Evolutionary conservation across 2,797 vertebrate species (phyloP), one percentile per base, ranked within the genome.

Genomic region (Urocyon cinereoargenteus): DNA sequence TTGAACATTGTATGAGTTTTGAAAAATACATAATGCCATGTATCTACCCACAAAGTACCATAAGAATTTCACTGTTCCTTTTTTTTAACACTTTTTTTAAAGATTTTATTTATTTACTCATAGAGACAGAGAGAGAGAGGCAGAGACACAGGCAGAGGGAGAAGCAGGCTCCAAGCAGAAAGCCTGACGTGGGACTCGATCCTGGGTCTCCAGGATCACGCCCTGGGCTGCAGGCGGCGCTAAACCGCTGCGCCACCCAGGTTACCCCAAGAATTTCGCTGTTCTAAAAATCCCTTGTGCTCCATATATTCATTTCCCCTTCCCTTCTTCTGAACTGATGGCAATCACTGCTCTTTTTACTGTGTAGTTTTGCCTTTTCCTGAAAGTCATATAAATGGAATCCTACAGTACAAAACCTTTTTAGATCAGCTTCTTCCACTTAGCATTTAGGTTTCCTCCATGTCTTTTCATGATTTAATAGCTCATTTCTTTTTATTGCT

Each of bases 331-430:
- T 68, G n/a, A 86, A 62, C 55, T 16, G 36, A 53, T 77, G 49
- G 57, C 57, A 82, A 66, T 22, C 45, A 59, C 24, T 75, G 34
- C 49, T 59, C 15, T 85, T 90, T 78, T 77, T 40, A 90, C 24
- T 36, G n/a, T 94, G 26, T 34, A 53, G 8, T 86, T 96, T 86
- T 91, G 34, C 61, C 26, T 92, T 92, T 89, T 72, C 16, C 40
- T 68, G 59, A 89, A 57, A 55, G 5, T 88, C 70, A 6, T 68
- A 92, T 75, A 5, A 85, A 75, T 55, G 5, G 89, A 89, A 91
- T 78, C 24, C 61, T 55, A 88, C 2, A 83, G 26, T 62, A 78
- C 57, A 2, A 31, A 91, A 10, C 36, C 49, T 84, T 72, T 93
- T 88, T 62, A 87, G 57, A 45, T 26, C 72, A n/a, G 28, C 18